Evolutionary conservation across 2,797 vertebrate species (phyloP).

Genomic region (Arnoldichthys spilopterus): DNA sequence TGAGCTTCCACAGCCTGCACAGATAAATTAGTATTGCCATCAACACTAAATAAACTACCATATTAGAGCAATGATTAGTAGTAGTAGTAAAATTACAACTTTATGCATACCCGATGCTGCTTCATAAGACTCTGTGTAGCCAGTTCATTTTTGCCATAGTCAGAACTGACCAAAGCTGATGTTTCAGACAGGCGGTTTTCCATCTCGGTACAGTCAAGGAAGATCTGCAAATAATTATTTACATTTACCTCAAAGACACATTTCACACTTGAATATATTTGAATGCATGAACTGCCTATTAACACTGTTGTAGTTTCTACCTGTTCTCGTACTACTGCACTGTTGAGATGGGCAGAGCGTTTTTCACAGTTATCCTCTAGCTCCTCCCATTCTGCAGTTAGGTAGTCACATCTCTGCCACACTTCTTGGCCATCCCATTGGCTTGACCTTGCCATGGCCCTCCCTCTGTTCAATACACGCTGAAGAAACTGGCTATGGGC

Average conservation of each 20-base stretch:
- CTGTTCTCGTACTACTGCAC: conserved; percentile 81
- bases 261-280: background rate
- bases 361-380: conserved; percentile 79
- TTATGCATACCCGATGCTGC: conserved; percentile 84
- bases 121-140: conserved; percentile 80
- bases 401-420: conserved; percentile 74
- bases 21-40: conserved; percentile 10
- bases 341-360: conserved; percentile 76
- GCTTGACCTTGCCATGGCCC: conserved; percentile 65
- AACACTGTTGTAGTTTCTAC: conserved; percentile 63
- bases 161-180: conserved; percentile 72
- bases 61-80: background rate
- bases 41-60: background rate
- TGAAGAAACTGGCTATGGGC: conserved; percentile 81
- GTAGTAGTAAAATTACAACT: background rate
- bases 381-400: conserved; percentile 79
- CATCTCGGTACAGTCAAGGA: conserved; percentile 84
- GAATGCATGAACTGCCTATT: background rate
- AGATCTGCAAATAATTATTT: conserved; percentile 71
- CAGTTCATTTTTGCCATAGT: conserved; percentile 79
- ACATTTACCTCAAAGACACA: background rate
- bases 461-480: conserved; percentile 79
- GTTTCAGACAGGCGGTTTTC: conserved; percentile 82
- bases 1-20: conserved; percentile 81
- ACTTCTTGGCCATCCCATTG: conserved; percentile 74